Conservation (phyloP, 2,888 invertebrate species). For the Invenusta paracnida region DNA sequence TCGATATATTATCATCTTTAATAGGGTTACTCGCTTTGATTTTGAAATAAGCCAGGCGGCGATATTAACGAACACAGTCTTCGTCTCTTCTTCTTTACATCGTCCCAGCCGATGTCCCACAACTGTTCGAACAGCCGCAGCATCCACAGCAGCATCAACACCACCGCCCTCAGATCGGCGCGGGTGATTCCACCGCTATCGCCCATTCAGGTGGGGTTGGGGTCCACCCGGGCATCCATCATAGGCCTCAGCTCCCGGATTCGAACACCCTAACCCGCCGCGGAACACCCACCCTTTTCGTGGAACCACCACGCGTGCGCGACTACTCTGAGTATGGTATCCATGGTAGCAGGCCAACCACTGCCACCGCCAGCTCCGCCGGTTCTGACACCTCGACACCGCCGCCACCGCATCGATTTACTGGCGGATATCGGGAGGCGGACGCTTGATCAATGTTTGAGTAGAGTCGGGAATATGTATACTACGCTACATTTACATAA, state of each 20-base stretch:
- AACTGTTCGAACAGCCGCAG: not conserved
- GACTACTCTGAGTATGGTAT: constrained; percentile 34
- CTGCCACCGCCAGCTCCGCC: not conserved
- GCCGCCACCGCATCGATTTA: not conserved
- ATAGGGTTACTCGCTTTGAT: too few species aligned
- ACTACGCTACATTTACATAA: not conserved
- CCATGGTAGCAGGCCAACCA: not conserved
- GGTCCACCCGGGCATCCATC: not conserved
- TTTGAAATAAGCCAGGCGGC: too few species aligned
- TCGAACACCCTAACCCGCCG: constrained; percentile 17
- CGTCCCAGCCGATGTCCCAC: not conserved
- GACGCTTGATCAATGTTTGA: not conserved
- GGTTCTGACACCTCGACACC: not conserved
- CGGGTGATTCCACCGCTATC: too few species aligned
- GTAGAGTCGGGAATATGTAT: too few species aligned
- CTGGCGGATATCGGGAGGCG: not conserved
- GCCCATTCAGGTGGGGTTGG: too few species aligned
- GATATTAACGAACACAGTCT: too few species aligned
- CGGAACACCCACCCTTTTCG: constrained; percentile 36
- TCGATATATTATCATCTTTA: not conserved
- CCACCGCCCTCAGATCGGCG: too few species aligned
- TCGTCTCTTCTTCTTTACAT: too few species aligned
- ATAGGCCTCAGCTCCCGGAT: not conserved
- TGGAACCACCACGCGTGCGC: constrained; percentile 21
- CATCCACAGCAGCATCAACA: not conserved